Conservation (phyloP, 2,797 vertebrate species). For the Hemitrygon akajei region DNA sequence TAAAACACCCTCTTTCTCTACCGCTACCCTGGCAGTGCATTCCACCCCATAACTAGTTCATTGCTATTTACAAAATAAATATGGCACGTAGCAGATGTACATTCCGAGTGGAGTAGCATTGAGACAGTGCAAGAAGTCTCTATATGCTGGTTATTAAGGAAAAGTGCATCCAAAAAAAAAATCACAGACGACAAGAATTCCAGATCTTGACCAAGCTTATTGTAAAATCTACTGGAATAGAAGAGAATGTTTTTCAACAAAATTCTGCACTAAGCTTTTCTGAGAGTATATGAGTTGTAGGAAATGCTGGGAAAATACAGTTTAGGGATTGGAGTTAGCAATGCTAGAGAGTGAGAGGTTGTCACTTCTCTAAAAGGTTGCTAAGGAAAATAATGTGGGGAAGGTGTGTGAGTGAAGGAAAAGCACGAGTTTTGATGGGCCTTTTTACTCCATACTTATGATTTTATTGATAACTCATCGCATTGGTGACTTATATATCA, state of each 20-base stretch:
- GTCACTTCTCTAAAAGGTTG: not conserved
- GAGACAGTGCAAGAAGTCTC: not conserved
- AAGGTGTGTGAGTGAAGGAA: not conserved
- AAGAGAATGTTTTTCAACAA: not conserved
- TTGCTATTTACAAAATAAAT: not conserved
- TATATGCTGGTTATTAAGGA: not conserved
- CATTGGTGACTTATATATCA: not conserved
- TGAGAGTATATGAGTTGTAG: not conserved
- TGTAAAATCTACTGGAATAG: not conserved
- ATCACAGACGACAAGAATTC: not conserved
- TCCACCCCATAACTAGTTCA: not conserved
- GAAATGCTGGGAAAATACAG: not conserved
- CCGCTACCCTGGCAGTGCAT: too few relatives aligned
- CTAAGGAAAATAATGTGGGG: not conserved
- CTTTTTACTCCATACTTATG: not conserved
- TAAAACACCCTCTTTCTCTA: too few relatives aligned
- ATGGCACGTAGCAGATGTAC: not conserved
- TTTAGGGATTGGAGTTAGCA: not conserved
- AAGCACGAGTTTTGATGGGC: not conserved
- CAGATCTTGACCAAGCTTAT: not conserved
- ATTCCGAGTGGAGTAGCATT: not conserved
- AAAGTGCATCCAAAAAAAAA: not conserved
- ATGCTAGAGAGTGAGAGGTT: not conserved
- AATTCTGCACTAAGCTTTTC: not conserved
- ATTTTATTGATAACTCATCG: not conserved